A percentile compares a stretch with the other conserved stretches of the same genome.
Conservation (phyloP, 2,888 invertebrate genomes). For the Eulithis testata region DNA sequence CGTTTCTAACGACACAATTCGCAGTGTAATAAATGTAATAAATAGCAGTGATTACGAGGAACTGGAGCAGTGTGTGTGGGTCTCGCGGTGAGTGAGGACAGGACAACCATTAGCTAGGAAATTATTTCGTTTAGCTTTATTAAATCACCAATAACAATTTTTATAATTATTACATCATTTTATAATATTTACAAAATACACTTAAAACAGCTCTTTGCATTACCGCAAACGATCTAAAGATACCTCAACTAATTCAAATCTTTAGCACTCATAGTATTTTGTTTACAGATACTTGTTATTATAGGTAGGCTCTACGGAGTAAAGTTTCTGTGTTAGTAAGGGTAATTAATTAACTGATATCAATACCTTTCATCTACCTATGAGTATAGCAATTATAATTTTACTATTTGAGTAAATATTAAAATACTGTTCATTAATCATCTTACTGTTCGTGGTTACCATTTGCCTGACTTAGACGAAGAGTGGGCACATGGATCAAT, state of each 20-base stretch:
- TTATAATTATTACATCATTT: too few species aligned
- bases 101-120: conserved; percentile 14
- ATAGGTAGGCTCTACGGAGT: neutral
- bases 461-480: conserved; percentile 42
- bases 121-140: neutral
- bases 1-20: conserved; percentile 65
- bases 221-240: too few species aligned
- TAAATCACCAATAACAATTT: neutral
- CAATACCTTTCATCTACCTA: conserved; percentile 28
- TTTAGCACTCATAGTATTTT: too few species aligned
- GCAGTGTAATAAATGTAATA: conserved; percentile 60
- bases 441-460: conserved; percentile 60
- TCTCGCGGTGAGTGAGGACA: conserved; percentile 38
- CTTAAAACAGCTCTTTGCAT: too few species aligned
- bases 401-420: conserved; percentile 70
- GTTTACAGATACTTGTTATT: too few species aligned
- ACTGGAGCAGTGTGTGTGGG: conserved; percentile 43
- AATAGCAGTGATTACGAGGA: conserved; percentile 58
- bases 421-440: conserved; percentile 73
- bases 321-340: neutral
- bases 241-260: too few species aligned
- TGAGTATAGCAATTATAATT: conserved; percentile 33
- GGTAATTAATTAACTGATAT: conserved; percentile 24
- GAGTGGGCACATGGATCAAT: conserved; percentile 57
- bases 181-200: too few species aligned